phyloP scores from a whole-genome alignment of 2,797 vertebrate species.

The Bovichtus variegatus region DNA sequence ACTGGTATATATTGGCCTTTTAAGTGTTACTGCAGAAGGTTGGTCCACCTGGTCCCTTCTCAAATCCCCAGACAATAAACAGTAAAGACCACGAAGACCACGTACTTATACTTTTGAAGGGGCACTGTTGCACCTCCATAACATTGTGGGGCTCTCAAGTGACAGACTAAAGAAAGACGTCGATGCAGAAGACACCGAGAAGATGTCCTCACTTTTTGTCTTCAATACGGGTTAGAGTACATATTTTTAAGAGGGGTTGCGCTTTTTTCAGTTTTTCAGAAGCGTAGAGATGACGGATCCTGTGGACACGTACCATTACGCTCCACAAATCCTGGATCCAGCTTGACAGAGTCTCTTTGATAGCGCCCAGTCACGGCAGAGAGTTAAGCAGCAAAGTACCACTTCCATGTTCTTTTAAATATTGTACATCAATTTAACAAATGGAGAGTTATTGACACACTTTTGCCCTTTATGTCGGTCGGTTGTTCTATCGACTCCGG shows the following conservation, averaged over 20 bases:
- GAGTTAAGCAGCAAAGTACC: not conserved
- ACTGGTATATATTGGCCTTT: not conserved
- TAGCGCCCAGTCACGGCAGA: not conserved
- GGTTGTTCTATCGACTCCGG: not conserved
- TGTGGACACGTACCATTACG: no score
- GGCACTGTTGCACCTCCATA: not conserved
- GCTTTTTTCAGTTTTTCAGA: no score
- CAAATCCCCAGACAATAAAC: not conserved
- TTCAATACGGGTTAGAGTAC: no score
- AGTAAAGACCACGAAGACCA: not conserved
- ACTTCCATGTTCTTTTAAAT: not conserved
- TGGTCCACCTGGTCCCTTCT: not conserved
- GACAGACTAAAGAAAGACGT: not conserved
- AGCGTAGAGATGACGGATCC: no score
- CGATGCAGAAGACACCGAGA: not conserved
- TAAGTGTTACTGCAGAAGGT: slow-evolving; percentile 5
- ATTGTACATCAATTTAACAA: not conserved
- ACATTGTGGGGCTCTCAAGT: no score
- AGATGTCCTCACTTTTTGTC: no score
- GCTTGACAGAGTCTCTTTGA: not conserved
- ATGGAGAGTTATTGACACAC: not conserved
- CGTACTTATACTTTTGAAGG: not conserved
- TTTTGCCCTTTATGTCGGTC: not conserved
- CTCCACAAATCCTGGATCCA: not conserved
- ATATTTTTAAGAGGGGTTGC: no score